Percentiles rank a stretch among this genome's conserved stretches.
Conservation (phyloP, 1,140 invertebrate genomes). For the Drosophila simulans region DNA sequence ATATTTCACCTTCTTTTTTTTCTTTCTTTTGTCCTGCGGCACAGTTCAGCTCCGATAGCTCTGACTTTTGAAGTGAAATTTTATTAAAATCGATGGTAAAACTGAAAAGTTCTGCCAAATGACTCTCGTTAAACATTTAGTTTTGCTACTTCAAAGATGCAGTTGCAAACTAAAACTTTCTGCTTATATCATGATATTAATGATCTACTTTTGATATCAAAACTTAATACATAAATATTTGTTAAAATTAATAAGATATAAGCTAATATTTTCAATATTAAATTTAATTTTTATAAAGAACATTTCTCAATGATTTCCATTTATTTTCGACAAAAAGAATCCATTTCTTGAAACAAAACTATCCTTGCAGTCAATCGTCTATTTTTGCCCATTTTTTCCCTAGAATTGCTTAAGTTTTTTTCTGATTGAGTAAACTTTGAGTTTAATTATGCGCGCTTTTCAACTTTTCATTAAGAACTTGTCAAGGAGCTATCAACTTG, state of each 20-base stretch:
- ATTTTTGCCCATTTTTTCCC: neutral
- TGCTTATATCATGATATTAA: too few relatives aligned
- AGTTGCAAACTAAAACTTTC: too few relatives aligned
- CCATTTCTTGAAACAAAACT: neutral
- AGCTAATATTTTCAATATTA: too few relatives aligned
- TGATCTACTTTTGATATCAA: too few relatives aligned
- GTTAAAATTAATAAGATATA: too few relatives aligned
- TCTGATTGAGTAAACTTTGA: conserved; percentile 43
- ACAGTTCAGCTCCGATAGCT: neutral
- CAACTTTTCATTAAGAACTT: conserved; percentile 57
- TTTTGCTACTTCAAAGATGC: neutral
- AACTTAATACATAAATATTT: too few relatives aligned
- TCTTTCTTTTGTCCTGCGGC: neutral
- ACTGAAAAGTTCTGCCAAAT: neutral
- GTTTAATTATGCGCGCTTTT: conserved; percentile 50
- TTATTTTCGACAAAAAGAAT: too few relatives aligned
- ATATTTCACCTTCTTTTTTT: conserved; percentile 2
- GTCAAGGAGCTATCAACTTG: conserved; percentile 48
- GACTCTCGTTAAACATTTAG: neutral
- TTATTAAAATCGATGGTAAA: neutral
- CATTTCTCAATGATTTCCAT: too few relatives aligned
- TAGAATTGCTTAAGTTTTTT: conserved; percentile 7
- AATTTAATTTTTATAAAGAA: too few relatives aligned
- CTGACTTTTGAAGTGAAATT: neutral
- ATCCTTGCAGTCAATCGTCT: too few relatives aligned